These are phyloP conservation scores for Triplophysa bombifrons DNA, from an alignment of 2,797 vertebrate genomes.

Conservation along the genomic window DNA sequence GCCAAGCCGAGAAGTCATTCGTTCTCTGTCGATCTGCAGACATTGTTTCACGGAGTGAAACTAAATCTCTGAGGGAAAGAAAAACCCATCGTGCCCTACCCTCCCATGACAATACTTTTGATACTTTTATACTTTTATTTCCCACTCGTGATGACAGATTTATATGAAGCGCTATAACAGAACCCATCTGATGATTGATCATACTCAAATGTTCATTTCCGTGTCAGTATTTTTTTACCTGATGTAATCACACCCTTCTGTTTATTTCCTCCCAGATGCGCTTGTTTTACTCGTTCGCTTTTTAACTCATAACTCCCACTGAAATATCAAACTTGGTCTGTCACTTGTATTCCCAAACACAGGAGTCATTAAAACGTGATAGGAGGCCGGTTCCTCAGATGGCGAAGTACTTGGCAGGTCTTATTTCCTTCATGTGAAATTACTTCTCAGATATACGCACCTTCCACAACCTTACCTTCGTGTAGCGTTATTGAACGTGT, in stretches of 20 bases:
- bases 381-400: not conserved
- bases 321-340: not conserved
- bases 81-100: slow-evolving; percentile 16
- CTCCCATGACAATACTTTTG: slow-evolving; percentile 6
- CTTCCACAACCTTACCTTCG: not conserved
- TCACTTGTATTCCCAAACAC: slow-evolving; percentile 29
- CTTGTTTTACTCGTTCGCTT: not conserved
- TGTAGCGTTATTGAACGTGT: slow-evolving; percentile 39
- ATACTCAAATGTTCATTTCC: not conserved
- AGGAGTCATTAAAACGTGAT: slow-evolving; percentile 30
- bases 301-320: slow-evolving; percentile 14
- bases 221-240: slow-evolving; percentile 7
- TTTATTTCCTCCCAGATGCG: slow-evolving; percentile 11
- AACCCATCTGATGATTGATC: slow-evolving; percentile 29
- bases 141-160: slow-evolving; percentile 7
- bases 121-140: not conserved
- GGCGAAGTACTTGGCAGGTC: slow-evolving; percentile 16
- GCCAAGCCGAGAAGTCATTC: slow-evolving; percentile 27
- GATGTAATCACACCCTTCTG: slow-evolving; percentile 24
- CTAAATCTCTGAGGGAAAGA: slow-evolving; percentile 1
- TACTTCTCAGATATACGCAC: slow-evolving; percentile 4
- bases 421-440: slow-evolving; percentile 26
- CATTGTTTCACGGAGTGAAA: slow-evolving; percentile 1
- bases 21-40: slow-evolving; percentile 21
- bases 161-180: slow-evolving; percentile 17